A percentile compares a stretch with the other conserved stretches of the same genome.
phyloP scores from a whole-genome alignment of 2,888 invertebrate species.

The Morpho achilles region DNA sequence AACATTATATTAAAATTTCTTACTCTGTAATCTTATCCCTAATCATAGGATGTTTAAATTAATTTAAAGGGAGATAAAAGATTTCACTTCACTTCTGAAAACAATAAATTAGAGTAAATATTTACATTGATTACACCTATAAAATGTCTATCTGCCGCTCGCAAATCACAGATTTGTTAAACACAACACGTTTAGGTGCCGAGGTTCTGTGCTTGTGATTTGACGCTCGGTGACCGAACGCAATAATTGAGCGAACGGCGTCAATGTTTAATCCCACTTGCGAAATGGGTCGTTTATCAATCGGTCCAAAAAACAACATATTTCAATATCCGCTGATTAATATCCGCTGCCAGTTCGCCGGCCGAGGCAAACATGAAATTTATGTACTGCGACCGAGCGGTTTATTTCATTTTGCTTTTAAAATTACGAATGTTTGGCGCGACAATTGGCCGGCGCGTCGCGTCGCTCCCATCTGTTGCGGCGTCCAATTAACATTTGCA shows the following conservation, averaged over 20 bases:
- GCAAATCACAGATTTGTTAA: constrained; percentile 10
- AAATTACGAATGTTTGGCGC: constrained; percentile 75
- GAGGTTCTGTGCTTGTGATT: constrained; percentile 18
- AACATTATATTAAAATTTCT: too few species aligned
- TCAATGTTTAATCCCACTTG: constrained; percentile 72
- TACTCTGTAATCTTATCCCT: too few species aligned
- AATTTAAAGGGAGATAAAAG: too few species aligned
- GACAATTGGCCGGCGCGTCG: constrained; percentile 70
- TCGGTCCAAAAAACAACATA: constrained; percentile 76
- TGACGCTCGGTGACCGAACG: constrained; percentile 23
- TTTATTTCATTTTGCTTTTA: constrained; percentile 77
- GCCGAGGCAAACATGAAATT: constrained; percentile 76
- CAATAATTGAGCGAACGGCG: constrained; percentile 62
- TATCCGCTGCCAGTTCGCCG: constrained; percentile 75
- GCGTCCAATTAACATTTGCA: constrained; percentile 64
- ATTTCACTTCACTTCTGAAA: too few species aligned
- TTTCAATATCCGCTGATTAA: constrained; percentile 79
- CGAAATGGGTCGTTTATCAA: constrained; percentile 71
- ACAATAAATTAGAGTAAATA: not conserved
- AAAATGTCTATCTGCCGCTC: not conserved
- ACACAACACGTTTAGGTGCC: constrained; percentile 3
- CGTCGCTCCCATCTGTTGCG: constrained; percentile 73
- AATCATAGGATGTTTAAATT: too few species aligned
- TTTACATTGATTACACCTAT: not conserved
- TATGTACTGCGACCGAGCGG: constrained; percentile 75